Evolutionary conservation across 2,888 invertebrate genomes (phyloP), one percentile per base, ranked within the genome.

Genomic region (Clusia tigrina): DNA sequence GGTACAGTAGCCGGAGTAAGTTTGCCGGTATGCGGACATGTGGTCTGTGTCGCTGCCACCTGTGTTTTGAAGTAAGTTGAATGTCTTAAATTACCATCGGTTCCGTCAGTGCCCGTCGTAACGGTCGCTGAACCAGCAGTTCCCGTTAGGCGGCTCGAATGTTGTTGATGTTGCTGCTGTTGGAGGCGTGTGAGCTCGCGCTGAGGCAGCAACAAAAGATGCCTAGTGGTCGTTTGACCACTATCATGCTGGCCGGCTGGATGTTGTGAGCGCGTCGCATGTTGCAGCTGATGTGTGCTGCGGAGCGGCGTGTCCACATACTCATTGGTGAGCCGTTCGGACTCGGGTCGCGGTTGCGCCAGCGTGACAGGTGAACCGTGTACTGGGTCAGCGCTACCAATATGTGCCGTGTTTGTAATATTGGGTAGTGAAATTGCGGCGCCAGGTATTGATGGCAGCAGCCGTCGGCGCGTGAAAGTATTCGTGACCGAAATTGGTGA

Each of bases 281-380:
- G 86, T 76, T 86, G 84, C 71, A 83, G 71, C 25, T 65, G 63
- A 20, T 62, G 61, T n/a, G 53, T 52, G 10, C 84, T 87, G 81
- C 88, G 88, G 80, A 90, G 87, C 73, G 91, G 94, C 72, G 94
- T 93, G 85, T 96, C 96, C 86, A 96, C 94, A 88, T 96, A 96
- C 84, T 95, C 94, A 88, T 96, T 96, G 83, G 90, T 90, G 83
- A 90, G 89, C 81, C 95, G 88, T 83, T 94, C 94, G 82, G 88
- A 89, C 84, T 93, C 92, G 76, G 95, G 94, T 82, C 95, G 88
- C 75, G 95, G 95, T 84, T 87, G 86, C 79, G 87, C 88, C 79
- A 87, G 83, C 72, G 87, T 86, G 81, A 85, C 84, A 75, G 83
- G 82, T 70, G 78, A 81, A 75, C 70, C 75, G 76, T 79, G 79